Evolutionary conservation across 37 sponge, comb jelly and placozoan genomes (phyloP).

Genomic region (Chondrosia reniformis): DNA sequence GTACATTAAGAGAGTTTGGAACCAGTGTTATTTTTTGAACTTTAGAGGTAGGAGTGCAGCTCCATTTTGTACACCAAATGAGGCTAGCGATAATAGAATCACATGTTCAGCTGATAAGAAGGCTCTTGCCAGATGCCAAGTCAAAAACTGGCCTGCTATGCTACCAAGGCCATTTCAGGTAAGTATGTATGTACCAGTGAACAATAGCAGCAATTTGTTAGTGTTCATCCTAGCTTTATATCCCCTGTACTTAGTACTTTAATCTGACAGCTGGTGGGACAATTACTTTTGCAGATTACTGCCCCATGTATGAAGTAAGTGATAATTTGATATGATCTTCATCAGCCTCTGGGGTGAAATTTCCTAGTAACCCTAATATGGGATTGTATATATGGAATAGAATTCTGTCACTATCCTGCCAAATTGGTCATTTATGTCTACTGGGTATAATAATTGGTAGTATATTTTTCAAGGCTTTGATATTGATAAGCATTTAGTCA

Average conservation of each 20-base stretch:
- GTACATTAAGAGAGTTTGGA: background rate
- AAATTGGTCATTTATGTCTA: too few relatives aligned
- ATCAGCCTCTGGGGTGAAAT: too few relatives aligned
- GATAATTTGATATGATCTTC: too few relatives aligned
- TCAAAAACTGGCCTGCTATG: slow-evolving; percentile 25
- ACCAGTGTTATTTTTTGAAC: background rate
- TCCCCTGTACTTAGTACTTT: slow-evolving; percentile 22
- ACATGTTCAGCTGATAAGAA: slow-evolving; percentile 31
- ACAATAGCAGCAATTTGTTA: background rate
- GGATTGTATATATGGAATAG: too few relatives aligned
- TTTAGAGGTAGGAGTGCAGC: background rate
- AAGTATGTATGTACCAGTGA: background rate
- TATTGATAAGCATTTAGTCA: too few relatives aligned
- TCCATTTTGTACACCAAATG: slow-evolving; percentile 39
- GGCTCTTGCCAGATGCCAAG: slow-evolving; percentile 20
- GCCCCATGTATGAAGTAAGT: slow-evolving; percentile 46
- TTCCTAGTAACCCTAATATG: too few relatives aligned
- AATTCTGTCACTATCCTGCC: too few relatives aligned
- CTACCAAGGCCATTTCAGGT: slow-evolving; percentile 40
- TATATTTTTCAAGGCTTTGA: too few relatives aligned
- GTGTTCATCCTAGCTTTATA: background rate
- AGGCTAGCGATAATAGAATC: background rate
- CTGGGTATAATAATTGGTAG: too few relatives aligned
- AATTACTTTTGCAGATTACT: slow-evolving; percentile 32
- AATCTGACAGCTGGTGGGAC: slow-evolving; percentile 15